A percentile compares a stretch with the other conserved stretches of the same genome.
Evolutionary conservation across 2,797 vertebrate species (phyloP).

Genomic region (Limosa lapponica): DNA sequence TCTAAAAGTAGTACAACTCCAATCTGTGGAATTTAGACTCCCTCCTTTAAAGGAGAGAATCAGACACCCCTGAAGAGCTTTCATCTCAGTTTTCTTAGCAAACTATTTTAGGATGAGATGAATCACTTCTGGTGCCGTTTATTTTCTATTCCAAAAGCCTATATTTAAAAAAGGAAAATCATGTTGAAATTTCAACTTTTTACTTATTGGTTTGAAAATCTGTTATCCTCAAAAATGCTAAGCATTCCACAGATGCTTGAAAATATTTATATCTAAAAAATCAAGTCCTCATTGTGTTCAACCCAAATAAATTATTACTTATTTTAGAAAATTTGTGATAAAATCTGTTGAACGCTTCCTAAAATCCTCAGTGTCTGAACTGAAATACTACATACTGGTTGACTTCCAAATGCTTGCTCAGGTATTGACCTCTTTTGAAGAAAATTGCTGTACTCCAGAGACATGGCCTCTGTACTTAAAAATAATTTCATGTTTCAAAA

Average conservation of each 20-base stretch:
- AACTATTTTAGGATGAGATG: background rate
- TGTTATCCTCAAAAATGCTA: background rate
- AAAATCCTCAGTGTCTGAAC: background rate
- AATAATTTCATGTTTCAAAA: conserved; percentile 9
- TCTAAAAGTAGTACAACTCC: background rate
- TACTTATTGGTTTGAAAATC: background rate
- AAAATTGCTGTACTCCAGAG: background rate
- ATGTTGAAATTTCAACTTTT: background rate
- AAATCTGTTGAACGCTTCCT: background rate
- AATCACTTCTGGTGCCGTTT: background rate
- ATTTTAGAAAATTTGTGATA: background rate
- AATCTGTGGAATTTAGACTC: background rate
- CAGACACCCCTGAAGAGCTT: background rate
- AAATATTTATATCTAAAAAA: background rate
- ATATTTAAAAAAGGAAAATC: background rate
- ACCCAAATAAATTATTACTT: background rate
- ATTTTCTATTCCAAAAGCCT: background rate
- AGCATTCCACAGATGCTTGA: background rate
- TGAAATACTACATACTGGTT: background rate
- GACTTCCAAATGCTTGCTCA: background rate
- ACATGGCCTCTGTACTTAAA: background rate
- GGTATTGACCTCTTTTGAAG: background rate
- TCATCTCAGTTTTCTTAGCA: background rate
- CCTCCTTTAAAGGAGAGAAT: background rate
- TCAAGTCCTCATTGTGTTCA: background rate